Base-by-base conservation (phyloP, 2,888 invertebrate species). In the Coenonympha glycerion region DNA sequence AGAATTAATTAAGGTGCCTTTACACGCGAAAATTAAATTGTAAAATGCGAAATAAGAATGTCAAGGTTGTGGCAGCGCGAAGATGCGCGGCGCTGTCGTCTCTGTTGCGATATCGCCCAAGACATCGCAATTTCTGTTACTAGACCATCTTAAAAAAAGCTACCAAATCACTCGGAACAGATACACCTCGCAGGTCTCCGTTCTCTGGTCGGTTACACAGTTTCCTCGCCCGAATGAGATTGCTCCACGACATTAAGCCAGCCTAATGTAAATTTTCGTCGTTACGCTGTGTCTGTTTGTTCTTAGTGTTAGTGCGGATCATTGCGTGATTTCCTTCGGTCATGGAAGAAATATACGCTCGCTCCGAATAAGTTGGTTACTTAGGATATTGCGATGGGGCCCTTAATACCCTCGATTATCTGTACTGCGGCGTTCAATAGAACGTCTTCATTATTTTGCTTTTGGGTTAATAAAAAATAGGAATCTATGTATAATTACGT, bases 241-340 rank as follows among this genome's bases (percentile, higher is more conserved):
- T 83, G 82, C 79, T 69, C 69, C 78, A 79, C 79, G 80, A 85
- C 83, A 85, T 86, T 87, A 85, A 80, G 78, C 83, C 75, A 65
- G 70, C 73, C 77, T 76, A 76, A 85, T 85, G 83, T 84, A 85
- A 82, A 84, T 84, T 83, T 82, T 77, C 78, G 71, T 75, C 74
- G 76, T 80, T 76, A 75, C 68, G 64, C 64, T 65, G 59, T 70
- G 73, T 74, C 73, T 83, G 77, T 78, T 77, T 73, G 78, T 76
- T 71, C 69, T 67, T 62, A 60, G 66, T 55, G 56, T 61, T 61
- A 54, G 60, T 64, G 58, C 57, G 56, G 58, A 60, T 67, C 67
- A 68, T 73, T 68, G 74, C 71, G 69, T 74, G 73, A 74, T 79
- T 71, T 74, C 65, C 69, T 66, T 56, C 65, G 70, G 71, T 74